Percentiles rank a stretch among this genome's conserved stretches.
These are phyloP conservation scores for Parapristionchus giblindavisi DNA, from an alignment of 2,888 invertebrate genomes.

Conservation along the genomic window DNA sequence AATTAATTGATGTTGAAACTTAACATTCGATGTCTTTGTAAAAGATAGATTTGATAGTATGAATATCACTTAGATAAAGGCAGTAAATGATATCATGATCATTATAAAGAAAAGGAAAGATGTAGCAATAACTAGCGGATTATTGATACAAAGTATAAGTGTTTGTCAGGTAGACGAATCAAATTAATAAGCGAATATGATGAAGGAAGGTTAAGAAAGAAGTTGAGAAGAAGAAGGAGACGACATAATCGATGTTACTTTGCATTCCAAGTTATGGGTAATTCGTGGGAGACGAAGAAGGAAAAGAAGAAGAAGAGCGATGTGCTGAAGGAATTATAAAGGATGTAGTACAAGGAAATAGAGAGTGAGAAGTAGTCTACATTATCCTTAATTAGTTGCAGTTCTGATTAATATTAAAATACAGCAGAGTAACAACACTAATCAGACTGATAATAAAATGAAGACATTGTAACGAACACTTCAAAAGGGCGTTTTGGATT, in stretches of 20 bases:
- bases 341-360: neutral
- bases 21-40: too few relatives aligned
- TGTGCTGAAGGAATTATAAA: neutral
- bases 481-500: neutral
- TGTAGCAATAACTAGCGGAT: too few relatives aligned
- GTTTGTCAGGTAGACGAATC: too few relatives aligned
- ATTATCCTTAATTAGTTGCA: neutral
- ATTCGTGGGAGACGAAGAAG: neutral
- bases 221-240: neutral
- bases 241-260: conserved; percentile 9
- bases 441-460: neutral
- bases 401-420: neutral
- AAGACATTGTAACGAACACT: neutral
- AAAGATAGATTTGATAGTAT: too few relatives aligned
- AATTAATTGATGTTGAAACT: too few relatives aligned
- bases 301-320: neutral
- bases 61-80: too few relatives aligned
- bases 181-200: too few relatives aligned
- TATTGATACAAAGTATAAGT: too few relatives aligned
- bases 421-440: neutral
- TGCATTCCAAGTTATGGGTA: conserved; percentile 36
- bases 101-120: too few relatives aligned
- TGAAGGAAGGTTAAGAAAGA: too few relatives aligned
- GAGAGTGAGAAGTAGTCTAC: neutral
- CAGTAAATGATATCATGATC: too few relatives aligned